These are phyloP conservation scores for Agrochola litura DNA, from an alignment of 2,888 invertebrate species.

Conservation along the genomic window DNA sequence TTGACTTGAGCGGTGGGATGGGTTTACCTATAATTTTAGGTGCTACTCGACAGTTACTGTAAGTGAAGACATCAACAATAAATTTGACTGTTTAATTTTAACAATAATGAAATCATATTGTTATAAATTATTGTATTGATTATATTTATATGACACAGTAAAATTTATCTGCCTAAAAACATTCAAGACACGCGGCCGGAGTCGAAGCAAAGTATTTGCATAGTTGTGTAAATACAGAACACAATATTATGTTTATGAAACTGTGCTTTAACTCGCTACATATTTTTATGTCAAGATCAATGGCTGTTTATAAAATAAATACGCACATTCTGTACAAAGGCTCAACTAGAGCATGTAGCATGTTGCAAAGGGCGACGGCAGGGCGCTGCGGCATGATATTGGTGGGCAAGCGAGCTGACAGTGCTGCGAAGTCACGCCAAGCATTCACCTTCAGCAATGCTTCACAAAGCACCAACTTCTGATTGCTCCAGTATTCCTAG, in stretches of 20 bases:
- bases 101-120: neutral
- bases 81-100: neutral
- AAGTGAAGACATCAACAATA: conserved; percentile 2
- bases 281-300: conserved; percentile 1
- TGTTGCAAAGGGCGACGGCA: conserved; percentile 93
- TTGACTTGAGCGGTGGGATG: conserved; percentile 87
- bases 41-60: conserved; percentile 94
- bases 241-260: conserved; percentile 4
- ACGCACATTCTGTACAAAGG: conserved; percentile 95
- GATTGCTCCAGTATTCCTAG: conserved; percentile 93
- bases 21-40: conserved; percentile 92
- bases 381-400: conserved; percentile 94
- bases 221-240: conserved; percentile 36
- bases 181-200: neutral
- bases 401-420: conserved; percentile 96
- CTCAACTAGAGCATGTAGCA: conserved; percentile 96
- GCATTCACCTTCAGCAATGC: conserved; percentile 96
- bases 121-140: conserved; percentile 1
- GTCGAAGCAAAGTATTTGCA: conserved; percentile 10
- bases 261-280: neutral
- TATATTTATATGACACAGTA: neutral
- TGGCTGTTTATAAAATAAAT: conserved; percentile 5
- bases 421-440: conserved; percentile 95
- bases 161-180: neutral
- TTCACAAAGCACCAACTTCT: conserved; percentile 98